Evolutionary conservation across 37 sponge, comb jelly and placozoan species (phyloP), one percentile per base, ranked within the genome.

Genomic region (Diacarnus erythraeanus): DNA sequence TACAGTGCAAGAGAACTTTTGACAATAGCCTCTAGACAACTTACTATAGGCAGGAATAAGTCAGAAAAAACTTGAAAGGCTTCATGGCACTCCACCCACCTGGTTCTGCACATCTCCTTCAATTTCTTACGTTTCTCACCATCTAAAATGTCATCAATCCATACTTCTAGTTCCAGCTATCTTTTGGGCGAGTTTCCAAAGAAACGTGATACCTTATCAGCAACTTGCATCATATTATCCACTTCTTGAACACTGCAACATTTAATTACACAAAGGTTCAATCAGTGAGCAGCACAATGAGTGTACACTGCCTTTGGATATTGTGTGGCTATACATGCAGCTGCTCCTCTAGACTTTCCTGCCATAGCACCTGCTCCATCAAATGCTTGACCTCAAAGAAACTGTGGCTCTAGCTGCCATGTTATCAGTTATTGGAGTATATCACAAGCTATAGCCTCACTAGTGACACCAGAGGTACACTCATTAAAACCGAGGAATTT

Each of bases 341-440:
- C 78, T 34, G 69, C 79, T 54, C 79, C 79, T 54, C 38, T 68
- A 41, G 31, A 31, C 34, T 23, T 47, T 26, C 68, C 79, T 42
- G 69, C 79, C 79, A 67, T 67, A 18, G 79, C 79, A 34, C 79
- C 78, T 25, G 79, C 79, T 51, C 79, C 69, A 83, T 87, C 66
- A 63, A 87, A 94, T 29, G 90, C 85, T 71, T 94, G 90, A 30
- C 90, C 94, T 47, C 90, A 35, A 9, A 90, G 33, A 59, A 83
- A 75, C 21, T 69, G 80, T 17, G 72, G 84, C 40, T 94, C 71
- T 40, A 89, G 57, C 27, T 85, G 86, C 74, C 68, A 76, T 29
- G 58, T 57, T 41, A 26, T 38, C n/a, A 86, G 69, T 20, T 71
- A 43, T 35, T 37, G 35, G 15, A 77, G 83, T 39, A 89, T 86